These are phyloP conservation scores for Latrodectus elegans DNA, from an alignment of 2,888 invertebrate species.

Conservation along the genomic window DNA sequence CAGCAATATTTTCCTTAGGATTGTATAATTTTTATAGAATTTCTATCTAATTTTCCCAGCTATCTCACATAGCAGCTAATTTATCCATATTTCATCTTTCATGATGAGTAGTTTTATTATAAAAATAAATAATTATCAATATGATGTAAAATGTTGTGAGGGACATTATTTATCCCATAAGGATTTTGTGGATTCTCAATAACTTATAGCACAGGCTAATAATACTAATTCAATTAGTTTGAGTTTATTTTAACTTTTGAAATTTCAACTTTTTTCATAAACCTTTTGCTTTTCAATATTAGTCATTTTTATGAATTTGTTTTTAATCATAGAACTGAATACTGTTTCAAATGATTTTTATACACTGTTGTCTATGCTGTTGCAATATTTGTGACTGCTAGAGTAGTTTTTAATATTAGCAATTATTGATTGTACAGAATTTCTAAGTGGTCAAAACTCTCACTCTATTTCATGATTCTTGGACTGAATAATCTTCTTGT, in stretches of 20 bases:
- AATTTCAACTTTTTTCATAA: no score
- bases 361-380: background rate
- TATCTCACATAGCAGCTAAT: background rate
- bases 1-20: conserved; percentile 3
- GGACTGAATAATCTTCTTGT: conserved; percentile 6
- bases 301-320: no score
- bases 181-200: background rate
- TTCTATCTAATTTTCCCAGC: conserved; percentile 1
- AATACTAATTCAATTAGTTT: no score
- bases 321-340: no score
- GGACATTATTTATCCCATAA: conserved; percentile 8
- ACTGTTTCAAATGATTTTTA: no score
- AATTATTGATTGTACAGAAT: conserved; percentile 1
- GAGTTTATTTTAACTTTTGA: no score
- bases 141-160: background rate
- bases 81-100: no score
- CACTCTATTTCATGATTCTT: conserved; percentile 12
- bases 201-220: no score
- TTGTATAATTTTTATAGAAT: conserved; percentile 9
- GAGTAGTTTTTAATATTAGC: conserved; percentile 41
- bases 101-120: background rate
- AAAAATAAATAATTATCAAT: background rate
- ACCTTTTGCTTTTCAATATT: no score
- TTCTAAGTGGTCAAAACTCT: background rate
- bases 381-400: conserved; percentile 11